Evolutionary conservation across 2,888 invertebrate species (phyloP).

Genomic region (Eulithis prunata): DNA sequence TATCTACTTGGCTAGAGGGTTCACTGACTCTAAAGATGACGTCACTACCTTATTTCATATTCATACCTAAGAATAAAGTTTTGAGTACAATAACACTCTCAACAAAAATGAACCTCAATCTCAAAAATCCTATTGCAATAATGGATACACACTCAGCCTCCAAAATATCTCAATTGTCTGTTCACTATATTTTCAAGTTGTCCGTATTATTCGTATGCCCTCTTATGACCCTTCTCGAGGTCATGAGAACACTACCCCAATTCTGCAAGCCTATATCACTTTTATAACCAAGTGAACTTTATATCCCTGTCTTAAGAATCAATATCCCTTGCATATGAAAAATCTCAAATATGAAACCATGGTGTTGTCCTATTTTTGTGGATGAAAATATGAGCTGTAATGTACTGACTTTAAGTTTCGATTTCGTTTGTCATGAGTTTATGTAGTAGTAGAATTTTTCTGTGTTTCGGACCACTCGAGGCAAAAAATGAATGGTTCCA

Average conservation of each 20-base stretch:
- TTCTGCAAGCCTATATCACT: slow-evolving; percentile 7
- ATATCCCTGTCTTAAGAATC: slow-evolving; percentile 1
- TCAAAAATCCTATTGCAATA: slow-evolving; percentile 28
- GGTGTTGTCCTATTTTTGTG: not conserved
- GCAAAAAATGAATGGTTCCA: slow-evolving; percentile 61
- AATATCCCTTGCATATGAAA: not conserved
- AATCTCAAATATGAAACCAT: not conserved
- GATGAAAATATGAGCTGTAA: slow-evolving; percentile 14
- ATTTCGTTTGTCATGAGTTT: not conserved
- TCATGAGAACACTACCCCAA: slow-evolving; percentile 29
- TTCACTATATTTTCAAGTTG: slow-evolving; percentile 30
- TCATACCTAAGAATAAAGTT: not conserved
- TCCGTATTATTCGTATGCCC: slow-evolving; percentile 25
- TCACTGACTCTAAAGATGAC: no score
- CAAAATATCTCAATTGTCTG: slow-evolving; percentile 26
- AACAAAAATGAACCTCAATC: slow-evolving; percentile 12
- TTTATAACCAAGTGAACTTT: slow-evolving; percentile 8
- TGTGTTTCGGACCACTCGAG: slow-evolving; percentile 44
- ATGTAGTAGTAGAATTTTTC: slow-evolving; percentile 1
- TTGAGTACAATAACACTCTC: slow-evolving; percentile 6
- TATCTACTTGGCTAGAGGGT: no score
- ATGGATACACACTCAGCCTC: slow-evolving; percentile 14
- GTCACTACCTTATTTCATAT: no score
- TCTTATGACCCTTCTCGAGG: slow-evolving; percentile 30
- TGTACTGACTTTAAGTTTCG: slow-evolving; percentile 2